Base-by-base conservation (phyloP, 2,888 invertebrate species). In the Gymnosoma rotundatum region DNA sequence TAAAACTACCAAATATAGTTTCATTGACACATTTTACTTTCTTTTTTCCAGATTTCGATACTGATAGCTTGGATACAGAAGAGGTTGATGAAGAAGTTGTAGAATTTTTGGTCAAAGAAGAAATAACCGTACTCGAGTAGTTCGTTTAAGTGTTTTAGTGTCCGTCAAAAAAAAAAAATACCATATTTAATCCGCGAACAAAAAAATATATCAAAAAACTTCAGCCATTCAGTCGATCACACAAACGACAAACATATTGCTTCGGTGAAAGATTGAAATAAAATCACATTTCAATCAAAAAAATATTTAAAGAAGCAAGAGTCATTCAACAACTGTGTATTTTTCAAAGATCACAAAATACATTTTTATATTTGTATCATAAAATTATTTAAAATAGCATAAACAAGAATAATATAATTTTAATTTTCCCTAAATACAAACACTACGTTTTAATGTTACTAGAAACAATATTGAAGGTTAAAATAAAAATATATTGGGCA, bases 51-150 rank as follows among this genome's bases (percentile, higher is more conserved):
- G 98, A 97, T 92, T 94, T 97, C 88, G 98, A 98, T 92, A 98
- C 98, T n/a, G 98, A 98, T 93, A 96, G 96, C 91, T 93, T 98
- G 88, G 97, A 97, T 91, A 96, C 96, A 72, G 97, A 98, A 90
- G 97, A 98, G 92, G 95, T 97, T 89, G 98, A 98, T 92, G 98
- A 98, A 92, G 98, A 99, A 94, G 94, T 96, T 91, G 96, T 99
- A 90, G 98, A 99, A 95, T 98, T 98, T 96, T 97, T 99, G 94
- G 95, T 98, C 92, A 98, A 98, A 94, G 98, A 98, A 94, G 98
- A 98, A 94, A 94, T 95, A 90, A 96, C 95, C 21, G 93, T 95
- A 88, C 93, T 97, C 91, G 97, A 97, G 94, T 96, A 95, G 88
- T 84, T 64, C 38, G 36, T 60, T 67, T 70, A 84, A 78, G 61